Percentiles rank a stretch among this genome's conserved stretches.
These are phyloP conservation scores for Hylaeus anthracinus DNA, from an alignment of 1,140 invertebrate species.

Conservation along the genomic window DNA sequence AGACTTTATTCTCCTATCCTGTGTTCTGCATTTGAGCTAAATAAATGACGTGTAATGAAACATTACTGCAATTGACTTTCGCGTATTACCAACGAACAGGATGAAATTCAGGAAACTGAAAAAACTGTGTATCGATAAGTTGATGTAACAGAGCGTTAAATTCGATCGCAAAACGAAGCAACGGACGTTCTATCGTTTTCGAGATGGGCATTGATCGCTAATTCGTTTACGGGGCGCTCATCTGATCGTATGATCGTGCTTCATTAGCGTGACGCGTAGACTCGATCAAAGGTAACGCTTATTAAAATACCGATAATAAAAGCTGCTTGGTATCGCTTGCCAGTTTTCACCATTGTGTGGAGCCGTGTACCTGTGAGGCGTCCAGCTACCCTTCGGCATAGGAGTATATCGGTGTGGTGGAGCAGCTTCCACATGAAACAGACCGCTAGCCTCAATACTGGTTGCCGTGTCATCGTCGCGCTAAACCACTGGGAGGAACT, in stretches of 20 bases:
- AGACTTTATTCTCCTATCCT: too few species aligned
- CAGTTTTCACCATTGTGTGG: not conserved
- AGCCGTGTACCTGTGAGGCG: not conserved
- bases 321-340: not conserved
- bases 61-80: not conserved
- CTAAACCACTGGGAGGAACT: conserved; percentile 14
- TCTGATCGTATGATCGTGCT: conserved; percentile 51
- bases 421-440: conserved; percentile 61
- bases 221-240: conserved; percentile 54
- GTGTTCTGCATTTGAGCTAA: not conserved
- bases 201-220: conserved; percentile 24
- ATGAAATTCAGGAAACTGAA: not conserved
- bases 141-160: not conserved
- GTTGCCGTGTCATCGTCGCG: conserved; percentile 43
- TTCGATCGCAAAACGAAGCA: not conserved
- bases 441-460: conserved; percentile 43
- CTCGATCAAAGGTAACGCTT: conserved; percentile 60
- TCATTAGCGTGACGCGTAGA: conserved; percentile 41
- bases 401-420: conserved; percentile 30
- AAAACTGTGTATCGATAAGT: not conserved
- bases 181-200: conserved; percentile 2
- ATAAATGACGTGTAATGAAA: not conserved
- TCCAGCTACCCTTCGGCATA: not conserved
- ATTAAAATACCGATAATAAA: conserved; percentile 62
- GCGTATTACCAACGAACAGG: not conserved